Conservation (phyloP, 2,113 vertebrate genomes). For the Noctilio leporinus region DNA sequence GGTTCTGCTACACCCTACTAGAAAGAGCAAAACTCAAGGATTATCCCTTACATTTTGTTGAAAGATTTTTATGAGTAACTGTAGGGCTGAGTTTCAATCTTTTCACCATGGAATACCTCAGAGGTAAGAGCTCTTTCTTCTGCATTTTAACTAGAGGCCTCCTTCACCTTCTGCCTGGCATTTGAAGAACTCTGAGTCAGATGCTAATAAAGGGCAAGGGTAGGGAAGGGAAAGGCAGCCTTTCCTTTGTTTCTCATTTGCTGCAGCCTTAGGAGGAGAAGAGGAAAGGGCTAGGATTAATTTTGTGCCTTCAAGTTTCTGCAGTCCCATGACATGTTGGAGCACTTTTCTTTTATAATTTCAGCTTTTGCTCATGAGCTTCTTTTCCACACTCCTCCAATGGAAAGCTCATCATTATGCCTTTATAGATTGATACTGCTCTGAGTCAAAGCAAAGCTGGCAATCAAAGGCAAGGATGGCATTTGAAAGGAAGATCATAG, state of each 20-base stretch:
- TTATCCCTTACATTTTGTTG: not conserved
- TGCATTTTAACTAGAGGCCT: constrained; percentile 34
- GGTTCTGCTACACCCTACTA: not conserved
- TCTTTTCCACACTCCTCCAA: constrained; percentile 45
- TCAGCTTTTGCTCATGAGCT: constrained; percentile 57
- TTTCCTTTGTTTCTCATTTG: constrained; percentile 31
- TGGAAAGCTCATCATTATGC: constrained; percentile 71
- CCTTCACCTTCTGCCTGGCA: constrained; percentile 35
- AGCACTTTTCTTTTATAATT: constrained; percentile 66
- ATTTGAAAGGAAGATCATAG: constrained; percentile 65
- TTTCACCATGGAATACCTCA: not conserved
- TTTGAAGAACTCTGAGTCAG: constrained; percentile 54
- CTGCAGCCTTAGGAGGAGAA: not conserved
- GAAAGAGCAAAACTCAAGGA: not conserved
- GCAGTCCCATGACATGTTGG: constrained; percentile 37
- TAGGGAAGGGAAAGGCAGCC: not conserved
- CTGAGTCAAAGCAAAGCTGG: constrained; percentile 63
- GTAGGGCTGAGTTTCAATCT: not conserved
- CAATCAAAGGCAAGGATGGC: constrained; percentile 67
- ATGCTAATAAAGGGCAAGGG: constrained; percentile 23
- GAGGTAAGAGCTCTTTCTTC: constrained; percentile 13
- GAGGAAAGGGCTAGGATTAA: constrained; percentile 59
- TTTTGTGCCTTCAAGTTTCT: constrained; percentile 53
- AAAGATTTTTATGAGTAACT: constrained; percentile 27
- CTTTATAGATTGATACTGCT: constrained; percentile 67